Evolutionary conservation across 2,113 vertebrate genomes (phyloP).

Genomic region (Muntiacus reevesi): DNA sequence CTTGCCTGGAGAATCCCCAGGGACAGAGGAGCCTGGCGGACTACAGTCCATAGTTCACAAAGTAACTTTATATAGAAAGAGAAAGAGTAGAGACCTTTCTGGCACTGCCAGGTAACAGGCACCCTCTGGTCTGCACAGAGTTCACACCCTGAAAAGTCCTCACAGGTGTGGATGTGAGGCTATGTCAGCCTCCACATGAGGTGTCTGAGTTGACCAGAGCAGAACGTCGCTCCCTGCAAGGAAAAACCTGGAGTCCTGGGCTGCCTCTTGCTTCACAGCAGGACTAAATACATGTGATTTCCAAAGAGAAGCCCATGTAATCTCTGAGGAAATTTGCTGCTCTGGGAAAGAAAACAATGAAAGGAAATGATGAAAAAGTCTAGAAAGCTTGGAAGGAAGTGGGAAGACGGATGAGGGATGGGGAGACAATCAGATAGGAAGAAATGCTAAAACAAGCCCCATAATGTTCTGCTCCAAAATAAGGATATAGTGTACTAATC

Average conservation of each 20-base stretch:
- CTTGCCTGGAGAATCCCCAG: no score
- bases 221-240: neutral
- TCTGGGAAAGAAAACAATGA: neutral
- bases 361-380: neutral
- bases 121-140: neutral
- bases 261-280: neutral
- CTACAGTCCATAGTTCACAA: neutral
- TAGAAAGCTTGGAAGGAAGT: neutral
- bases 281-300: neutral
- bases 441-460: neutral
- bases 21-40: no score
- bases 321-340: neutral
- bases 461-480: neutral
- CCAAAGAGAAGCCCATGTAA: neutral
- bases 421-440: neutral
- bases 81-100: neutral
- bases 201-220: neutral
- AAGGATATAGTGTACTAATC: neutral
- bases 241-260: neutral
- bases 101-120: neutral
- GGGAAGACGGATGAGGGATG: neutral
- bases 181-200: neutral
- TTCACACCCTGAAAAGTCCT: neutral
- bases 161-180: no score
- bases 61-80: neutral